Conservation (phyloP, 2,113 vertebrate species). For the Spea multiplicata region DNA sequence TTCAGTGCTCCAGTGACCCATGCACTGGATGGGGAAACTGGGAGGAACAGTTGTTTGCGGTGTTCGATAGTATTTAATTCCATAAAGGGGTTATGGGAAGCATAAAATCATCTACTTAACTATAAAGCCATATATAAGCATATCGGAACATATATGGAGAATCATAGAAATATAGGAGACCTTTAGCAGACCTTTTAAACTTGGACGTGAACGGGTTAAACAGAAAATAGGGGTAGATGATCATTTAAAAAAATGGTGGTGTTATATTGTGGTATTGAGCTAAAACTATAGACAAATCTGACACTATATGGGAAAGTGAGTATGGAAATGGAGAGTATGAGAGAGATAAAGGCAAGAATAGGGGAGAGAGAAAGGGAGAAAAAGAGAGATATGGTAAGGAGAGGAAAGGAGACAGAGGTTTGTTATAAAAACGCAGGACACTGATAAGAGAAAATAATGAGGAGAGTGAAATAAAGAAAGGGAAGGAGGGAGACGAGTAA, state of each 20-base stretch:
- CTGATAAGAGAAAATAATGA: slow-evolving; percentile 9
- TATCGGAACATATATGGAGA: too few relatives aligned
- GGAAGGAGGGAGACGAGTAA: slow-evolving; percentile 43
- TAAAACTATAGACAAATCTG: too few relatives aligned
- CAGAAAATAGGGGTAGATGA: too few relatives aligned
- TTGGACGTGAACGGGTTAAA: too few relatives aligned
- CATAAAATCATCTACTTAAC: not conserved
- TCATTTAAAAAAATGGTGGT: too few relatives aligned
- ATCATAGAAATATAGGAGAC: too few relatives aligned
- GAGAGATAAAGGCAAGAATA: not conserved
- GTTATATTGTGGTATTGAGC: too few relatives aligned
- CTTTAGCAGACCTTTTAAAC: too few relatives aligned
- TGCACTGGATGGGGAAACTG: not conserved
- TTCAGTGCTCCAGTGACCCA: not conserved
- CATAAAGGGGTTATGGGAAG: not conserved
- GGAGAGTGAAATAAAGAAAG: not conserved
- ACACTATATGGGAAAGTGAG: not conserved
- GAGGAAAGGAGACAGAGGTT: not conserved
- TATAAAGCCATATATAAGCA: too few relatives aligned
- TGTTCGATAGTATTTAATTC: not conserved
- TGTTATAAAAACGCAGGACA: not conserved
- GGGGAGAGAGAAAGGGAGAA: not conserved
- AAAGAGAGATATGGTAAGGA: not conserved
- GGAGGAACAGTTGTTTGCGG: not conserved
- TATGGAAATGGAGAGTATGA: not conserved